Evolutionary conservation across 2,113 vertebrate species (phyloP).

Genomic region (Tursiops truncatus): DNA sequence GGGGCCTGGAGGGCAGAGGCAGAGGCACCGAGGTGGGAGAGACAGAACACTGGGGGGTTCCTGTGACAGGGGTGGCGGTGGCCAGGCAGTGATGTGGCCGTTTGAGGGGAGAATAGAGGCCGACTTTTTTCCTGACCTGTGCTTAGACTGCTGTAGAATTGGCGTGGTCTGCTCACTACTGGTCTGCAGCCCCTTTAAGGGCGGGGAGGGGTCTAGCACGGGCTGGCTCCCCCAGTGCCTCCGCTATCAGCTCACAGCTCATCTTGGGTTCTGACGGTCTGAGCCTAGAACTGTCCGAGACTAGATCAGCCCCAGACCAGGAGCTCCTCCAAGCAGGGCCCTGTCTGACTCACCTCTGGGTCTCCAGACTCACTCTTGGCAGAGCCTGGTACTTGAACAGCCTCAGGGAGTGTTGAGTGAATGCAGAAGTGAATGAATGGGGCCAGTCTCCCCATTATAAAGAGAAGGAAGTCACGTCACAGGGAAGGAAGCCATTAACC

Average conservation of each 20-base stretch:
- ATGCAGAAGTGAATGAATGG: not conserved
- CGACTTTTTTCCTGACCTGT: not conserved
- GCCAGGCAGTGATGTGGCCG: rapidly evolving
- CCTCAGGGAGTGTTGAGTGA: not conserved
- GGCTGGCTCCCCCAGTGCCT: not conserved
- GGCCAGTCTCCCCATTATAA: not conserved
- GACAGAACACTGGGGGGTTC: not conserved
- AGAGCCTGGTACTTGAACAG: too few species aligned
- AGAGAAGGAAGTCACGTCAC: not conserved
- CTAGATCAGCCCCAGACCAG: not conserved
- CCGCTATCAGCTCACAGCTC: not conserved
- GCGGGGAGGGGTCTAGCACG: rapidly evolving
- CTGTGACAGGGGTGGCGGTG: not conserved
- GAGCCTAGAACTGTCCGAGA: not conserved
- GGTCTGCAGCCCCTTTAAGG: not conserved
- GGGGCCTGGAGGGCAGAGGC: not conserved
- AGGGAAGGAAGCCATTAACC: not conserved
- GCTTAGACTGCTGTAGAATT: not conserved
- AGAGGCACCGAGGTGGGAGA: not conserved
- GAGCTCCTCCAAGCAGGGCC: not conserved
- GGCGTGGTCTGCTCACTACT: not conserved
- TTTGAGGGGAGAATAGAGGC: not conserved
- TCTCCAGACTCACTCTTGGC: not conserved
- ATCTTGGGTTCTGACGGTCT: not conserved
- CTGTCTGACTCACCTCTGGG: not conserved